Evolutionary conservation across 2,888 invertebrate genomes (phyloP).

Genomic region (Drosophila infuscata): DNA sequence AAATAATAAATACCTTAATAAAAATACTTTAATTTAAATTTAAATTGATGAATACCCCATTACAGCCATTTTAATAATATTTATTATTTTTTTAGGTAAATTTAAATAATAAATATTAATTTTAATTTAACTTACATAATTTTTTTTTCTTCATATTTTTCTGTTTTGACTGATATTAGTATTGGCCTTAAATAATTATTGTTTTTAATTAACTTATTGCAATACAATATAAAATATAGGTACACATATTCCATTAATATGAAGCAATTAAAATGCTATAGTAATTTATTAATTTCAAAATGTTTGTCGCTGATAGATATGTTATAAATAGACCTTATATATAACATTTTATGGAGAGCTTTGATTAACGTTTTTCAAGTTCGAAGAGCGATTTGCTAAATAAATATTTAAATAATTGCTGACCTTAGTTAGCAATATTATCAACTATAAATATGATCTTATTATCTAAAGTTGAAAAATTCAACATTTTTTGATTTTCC

Average conservation of each 20-base stretch:
- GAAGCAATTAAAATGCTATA: background rate
- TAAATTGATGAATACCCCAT: background rate
- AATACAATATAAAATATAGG: background rate
- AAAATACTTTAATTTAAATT: background rate
- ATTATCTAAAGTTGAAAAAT: background rate
- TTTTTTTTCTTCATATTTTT: background rate
- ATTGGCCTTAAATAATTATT: background rate
- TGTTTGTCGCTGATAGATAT: background rate
- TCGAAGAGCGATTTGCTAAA: background rate
- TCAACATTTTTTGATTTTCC: constrained; percentile 24
- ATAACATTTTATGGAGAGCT: background rate
- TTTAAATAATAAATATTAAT: background rate
- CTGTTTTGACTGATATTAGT: background rate
- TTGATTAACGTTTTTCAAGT: background rate
- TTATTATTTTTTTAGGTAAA: background rate
- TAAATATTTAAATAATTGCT: background rate
- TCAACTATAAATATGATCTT: background rate
- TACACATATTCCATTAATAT: background rate
- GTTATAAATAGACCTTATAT: background rate
- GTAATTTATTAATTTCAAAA: background rate
- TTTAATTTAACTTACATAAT: background rate
- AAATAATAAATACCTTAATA: background rate
- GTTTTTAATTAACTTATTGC: background rate
- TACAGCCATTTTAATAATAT: background rate
- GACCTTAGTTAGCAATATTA: background rate